Evolutionary conservation across 2,797 vertebrate species (phyloP).

Genomic region (Furcifer pardalis): DNA sequence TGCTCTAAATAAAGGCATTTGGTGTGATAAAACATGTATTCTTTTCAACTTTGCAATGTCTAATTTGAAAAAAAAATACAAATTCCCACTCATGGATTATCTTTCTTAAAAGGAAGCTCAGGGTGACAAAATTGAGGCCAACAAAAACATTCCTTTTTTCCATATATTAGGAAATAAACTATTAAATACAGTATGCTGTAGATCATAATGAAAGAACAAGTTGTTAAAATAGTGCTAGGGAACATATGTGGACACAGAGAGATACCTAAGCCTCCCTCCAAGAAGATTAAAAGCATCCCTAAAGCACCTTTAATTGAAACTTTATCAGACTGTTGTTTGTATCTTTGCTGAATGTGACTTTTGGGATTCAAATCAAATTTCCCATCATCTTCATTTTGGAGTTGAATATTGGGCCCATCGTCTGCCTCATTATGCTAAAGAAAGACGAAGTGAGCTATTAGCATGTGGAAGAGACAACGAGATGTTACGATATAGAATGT

Average conservation of each 20-base stretch:
- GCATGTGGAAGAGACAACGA: slow-evolving; percentile 77
- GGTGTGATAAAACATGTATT: too few relatives aligned
- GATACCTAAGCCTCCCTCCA: slow-evolving; percentile 40
- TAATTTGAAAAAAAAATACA: background rate
- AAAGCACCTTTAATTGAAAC: slow-evolving; percentile 79
- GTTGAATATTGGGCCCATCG: slow-evolving; percentile 76
- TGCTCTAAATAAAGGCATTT: too few relatives aligned
- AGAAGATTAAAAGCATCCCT: slow-evolving; percentile 62
- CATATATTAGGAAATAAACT: slow-evolving; percentile 32
- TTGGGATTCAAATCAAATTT: slow-evolving; percentile 75
- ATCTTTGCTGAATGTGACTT: slow-evolving; percentile 73
- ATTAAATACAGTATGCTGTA: slow-evolving; percentile 33
- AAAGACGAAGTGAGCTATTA: slow-evolving; percentile 84
- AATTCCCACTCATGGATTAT: background rate
- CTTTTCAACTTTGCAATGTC: background rate
- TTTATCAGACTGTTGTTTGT: slow-evolving; percentile 76
- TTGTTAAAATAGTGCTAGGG: slow-evolving; percentile 59
- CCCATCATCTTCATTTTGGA: slow-evolving; percentile 78
- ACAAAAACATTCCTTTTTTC: slow-evolving; percentile 35
- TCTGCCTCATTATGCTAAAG: slow-evolving; percentile 80
- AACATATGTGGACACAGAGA: background rate
- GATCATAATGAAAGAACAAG: slow-evolving; percentile 45
- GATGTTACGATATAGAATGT: slow-evolving; percentile 81
- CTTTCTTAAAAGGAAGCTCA: slow-evolving; percentile 30
- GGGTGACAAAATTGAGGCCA: background rate